Evolutionary conservation across 2,888 invertebrate species (phyloP), one percentile per base, ranked within the genome.

Genomic region (Dusona sp.): DNA sequence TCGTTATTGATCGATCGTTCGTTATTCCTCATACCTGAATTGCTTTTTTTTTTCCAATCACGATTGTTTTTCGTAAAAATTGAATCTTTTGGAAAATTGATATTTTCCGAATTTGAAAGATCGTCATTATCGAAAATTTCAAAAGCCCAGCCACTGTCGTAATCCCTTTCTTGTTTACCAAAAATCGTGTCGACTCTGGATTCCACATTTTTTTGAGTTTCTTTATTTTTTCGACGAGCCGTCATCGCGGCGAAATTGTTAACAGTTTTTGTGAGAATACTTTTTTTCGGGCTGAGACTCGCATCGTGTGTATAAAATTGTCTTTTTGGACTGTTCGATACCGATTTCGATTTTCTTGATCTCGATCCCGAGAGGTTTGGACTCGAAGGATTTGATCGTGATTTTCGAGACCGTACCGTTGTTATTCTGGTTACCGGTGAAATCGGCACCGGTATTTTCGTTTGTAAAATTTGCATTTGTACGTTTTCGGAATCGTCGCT

Each of bases 401-500:
- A 79, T 78, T 83, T 83, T 13, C 87, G 54, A 33, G 88, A 89
- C 3, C 89, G 88, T 65, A 88, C 88, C 19, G 86, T 89, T 2
- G 94, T 94, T 90, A 94, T 93, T 81, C 92, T 92, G 1, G 94
- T 95, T 0, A 94, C 94, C 11, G 95, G 94, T 2, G 92, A 91
- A 16, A 95, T 93, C 0, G 95, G 94, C 25, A 95, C 90, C 0
- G 95, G 95, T 83, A 95, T 95, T 87, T 90, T 91, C 0, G 94
- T 93, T 16, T 90, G 91, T 13, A 89, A 84, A 1, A 88, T 73
- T 11, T 87, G 86, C 54, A 80, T 87, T 3, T 88, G 89, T 4
- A 83, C 25, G 90, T 89, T 22, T 86, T 95, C 95, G 42, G 96
- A 95, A 79, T 96, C 96, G 91, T 98, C 98, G 93, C 97, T 97